phyloP scores from a whole-genome alignment of 2,113 vertebrate species.

The Podarcis raffonei region DNA sequence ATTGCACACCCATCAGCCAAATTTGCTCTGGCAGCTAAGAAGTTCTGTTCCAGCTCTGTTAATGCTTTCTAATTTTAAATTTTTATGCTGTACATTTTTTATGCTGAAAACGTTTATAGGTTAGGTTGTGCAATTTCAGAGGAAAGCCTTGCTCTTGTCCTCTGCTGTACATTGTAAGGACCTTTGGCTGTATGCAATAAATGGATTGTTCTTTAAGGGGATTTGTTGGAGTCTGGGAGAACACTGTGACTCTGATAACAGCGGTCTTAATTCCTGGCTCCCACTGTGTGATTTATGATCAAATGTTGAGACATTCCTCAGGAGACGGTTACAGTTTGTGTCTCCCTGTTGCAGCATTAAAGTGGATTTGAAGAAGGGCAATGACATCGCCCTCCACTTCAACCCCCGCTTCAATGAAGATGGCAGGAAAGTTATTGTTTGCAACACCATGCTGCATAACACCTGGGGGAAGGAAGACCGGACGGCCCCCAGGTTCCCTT shows the following conservation, averaged over 20 bases:
- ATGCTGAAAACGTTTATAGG: too few species aligned
- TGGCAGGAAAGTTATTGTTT: conserved; percentile 60
- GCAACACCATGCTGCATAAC: conserved; percentile 54
- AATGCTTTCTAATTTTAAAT: too few species aligned
- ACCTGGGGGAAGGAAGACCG: conserved; percentile 69
- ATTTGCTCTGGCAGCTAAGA: too few species aligned
- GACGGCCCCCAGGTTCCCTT: conserved; percentile 57
- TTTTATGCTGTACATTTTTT: too few species aligned
- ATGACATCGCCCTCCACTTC: conserved; percentile 69
- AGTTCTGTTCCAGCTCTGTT: too few species aligned
- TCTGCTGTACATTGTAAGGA: too few species aligned
- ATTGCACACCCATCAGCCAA: too few species aligned
- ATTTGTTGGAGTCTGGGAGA: not conserved
- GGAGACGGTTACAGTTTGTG: not conserved
- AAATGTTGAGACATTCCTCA: not conserved
- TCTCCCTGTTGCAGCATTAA: conserved; percentile 39
- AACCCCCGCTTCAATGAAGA: conserved; percentile 73
- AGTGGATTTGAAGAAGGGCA: conserved; percentile 62
- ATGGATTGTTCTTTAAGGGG: too few species aligned
- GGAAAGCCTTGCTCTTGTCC: too few species aligned
- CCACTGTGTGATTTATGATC: not conserved
- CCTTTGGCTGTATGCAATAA: too few species aligned
- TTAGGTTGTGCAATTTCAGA: too few species aligned
- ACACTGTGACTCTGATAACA: not conserved
- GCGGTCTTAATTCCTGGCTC: not conserved